Conservation (phyloP, 2,113 vertebrate genomes). For the Sitta europaea region DNA sequence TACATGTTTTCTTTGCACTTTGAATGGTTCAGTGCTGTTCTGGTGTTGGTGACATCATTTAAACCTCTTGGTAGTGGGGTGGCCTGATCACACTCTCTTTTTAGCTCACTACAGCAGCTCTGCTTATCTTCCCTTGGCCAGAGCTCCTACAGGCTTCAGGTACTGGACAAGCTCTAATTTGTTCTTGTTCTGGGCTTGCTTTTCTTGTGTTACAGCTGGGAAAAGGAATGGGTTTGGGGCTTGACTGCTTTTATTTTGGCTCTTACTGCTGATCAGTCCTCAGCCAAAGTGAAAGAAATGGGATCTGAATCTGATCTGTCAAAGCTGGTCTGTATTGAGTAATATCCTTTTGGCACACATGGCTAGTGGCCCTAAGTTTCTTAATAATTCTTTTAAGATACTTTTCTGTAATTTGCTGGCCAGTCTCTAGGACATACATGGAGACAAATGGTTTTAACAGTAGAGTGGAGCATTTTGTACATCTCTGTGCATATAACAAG, state of each 20-base stretch:
- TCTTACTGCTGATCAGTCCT: not conserved
- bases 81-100: not conserved
- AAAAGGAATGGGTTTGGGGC: not conserved
- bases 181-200: not conserved
- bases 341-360: not conserved
- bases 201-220: not conserved
- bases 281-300: not conserved
- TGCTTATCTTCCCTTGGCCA: not conserved
- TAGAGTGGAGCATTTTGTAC: not conserved
- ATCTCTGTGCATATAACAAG: not conserved
- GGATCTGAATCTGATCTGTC: not conserved
- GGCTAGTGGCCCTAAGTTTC: not conserved
- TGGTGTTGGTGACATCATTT: not conserved
- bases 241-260: not conserved
- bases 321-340: not conserved
- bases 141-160: not conserved
- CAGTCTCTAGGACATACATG: not conserved
- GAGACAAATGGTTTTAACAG: not conserved
- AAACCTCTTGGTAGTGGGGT: not conserved
- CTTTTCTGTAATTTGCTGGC: not conserved
- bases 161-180: not conserved
- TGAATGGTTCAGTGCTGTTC: not conserved
- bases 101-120: not conserved
- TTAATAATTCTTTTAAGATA: not conserved
- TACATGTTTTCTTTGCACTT: not conserved